phyloP scores from a whole-genome alignment of 2,888 invertebrate species.

The Myopa tessellatipennis region DNA sequence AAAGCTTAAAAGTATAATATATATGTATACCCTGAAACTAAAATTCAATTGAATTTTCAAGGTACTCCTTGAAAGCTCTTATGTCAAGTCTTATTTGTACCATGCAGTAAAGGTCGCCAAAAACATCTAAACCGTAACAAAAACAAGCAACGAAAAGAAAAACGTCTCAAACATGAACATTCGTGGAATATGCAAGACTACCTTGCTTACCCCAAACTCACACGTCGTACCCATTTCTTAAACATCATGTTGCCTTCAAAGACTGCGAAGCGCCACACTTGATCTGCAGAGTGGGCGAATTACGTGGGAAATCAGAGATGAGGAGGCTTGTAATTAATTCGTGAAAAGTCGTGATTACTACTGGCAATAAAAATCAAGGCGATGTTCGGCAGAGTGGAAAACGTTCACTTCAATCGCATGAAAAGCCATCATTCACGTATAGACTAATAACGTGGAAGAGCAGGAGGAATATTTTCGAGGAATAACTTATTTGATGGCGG shows the following conservation, averaged over 20 bases:
- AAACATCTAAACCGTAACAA: not conserved
- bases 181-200: not conserved
- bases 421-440: not conserved
- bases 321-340: too few species aligned
- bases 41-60: too few species aligned
- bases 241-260: constrained; percentile 54
- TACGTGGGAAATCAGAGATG: too few species aligned
- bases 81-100: too few species aligned
- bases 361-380: not conserved
- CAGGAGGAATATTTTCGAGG: too few species aligned
- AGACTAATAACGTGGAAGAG: not conserved
- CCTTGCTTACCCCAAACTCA: constrained; percentile 64
- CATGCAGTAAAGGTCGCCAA: not conserved
- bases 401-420: not conserved
- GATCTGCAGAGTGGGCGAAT: too few species aligned
- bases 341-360: not conserved
- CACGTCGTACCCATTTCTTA: constrained; percentile 67
- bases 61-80: too few species aligned
- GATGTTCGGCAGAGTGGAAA: not conserved
- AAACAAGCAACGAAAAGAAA: not conserved
- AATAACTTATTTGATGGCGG: too few species aligned
- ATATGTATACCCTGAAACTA: not conserved
- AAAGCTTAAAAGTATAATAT: not conserved
- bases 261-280: too few species aligned
- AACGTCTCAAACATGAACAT: too few species aligned